Conservation (phyloP, 1,140 invertebrate species). For the Zaprionus vittiger region DNA sequence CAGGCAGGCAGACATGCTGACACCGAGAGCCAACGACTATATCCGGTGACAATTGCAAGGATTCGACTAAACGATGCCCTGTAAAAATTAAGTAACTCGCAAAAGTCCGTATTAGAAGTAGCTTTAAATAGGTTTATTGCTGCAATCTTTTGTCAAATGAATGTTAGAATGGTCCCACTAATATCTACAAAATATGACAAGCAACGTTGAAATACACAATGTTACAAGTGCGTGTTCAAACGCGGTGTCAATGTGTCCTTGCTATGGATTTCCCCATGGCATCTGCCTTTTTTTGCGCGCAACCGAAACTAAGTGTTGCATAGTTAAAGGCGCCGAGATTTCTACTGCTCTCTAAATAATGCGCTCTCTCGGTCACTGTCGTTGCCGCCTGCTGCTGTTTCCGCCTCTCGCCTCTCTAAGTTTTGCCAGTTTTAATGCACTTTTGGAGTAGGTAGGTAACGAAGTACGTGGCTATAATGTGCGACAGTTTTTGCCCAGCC, state of each 20-base stretch:
- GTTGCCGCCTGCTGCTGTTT: background rate
- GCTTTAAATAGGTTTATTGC: too few species aligned
- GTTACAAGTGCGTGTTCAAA: background rate
- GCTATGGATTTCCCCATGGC: conserved; percentile 38
- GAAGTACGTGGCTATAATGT: conserved; percentile 61
- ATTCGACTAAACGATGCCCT: background rate
- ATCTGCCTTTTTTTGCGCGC: conserved; percentile 47
- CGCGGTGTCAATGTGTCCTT: conserved; percentile 17
- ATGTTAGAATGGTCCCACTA: background rate
- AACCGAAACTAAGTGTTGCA: conserved; percentile 67
- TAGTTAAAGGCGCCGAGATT: conserved; percentile 54
- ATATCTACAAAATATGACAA: background rate
- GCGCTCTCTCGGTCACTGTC: background rate
- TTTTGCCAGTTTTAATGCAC: conserved; percentile 68
- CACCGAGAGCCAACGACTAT: conserved; percentile 2
- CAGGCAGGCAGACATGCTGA: conserved; percentile 23
- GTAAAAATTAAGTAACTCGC: background rate
- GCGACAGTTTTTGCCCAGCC: conserved; percentile 24
- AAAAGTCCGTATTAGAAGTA: too few species aligned
- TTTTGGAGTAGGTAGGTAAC: conserved; percentile 73
- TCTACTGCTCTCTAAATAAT: conserved; percentile 38
- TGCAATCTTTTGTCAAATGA: background rate
- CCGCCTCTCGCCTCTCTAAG: conserved; percentile 47
- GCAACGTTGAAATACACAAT: background rate
- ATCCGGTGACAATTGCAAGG: background rate